These are phyloP conservation scores for Orthosia incerta DNA, from an alignment of 2,888 invertebrate genomes.

Conservation along the genomic window DNA sequence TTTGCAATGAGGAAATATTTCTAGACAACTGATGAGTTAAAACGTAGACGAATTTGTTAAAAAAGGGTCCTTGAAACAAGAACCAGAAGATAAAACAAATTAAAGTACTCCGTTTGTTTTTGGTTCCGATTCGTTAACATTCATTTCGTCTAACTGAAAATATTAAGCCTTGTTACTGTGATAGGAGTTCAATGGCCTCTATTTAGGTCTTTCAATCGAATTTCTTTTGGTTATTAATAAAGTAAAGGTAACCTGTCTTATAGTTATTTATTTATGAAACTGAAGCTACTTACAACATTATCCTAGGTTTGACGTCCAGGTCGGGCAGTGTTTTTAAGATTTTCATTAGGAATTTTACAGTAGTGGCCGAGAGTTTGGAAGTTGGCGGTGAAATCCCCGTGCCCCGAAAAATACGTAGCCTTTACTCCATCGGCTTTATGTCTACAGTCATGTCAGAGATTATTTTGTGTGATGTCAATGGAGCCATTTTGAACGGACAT, in stretches of 20 bases:
- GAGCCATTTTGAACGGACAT: not conserved
- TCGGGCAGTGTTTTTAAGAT: no score
- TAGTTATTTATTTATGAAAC: no score
- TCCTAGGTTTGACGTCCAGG: no score
- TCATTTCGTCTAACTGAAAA: not conserved
- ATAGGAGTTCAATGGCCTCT: not conserved
- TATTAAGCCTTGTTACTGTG: not conserved
- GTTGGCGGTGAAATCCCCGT: no score
- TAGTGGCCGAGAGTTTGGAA: no score
- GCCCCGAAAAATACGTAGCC: no score
- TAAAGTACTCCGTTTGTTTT: not conserved
- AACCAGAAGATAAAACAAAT: conserved; percentile 1
- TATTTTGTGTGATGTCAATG: not conserved
- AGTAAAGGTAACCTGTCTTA: not conserved
- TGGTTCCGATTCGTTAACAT: not conserved
- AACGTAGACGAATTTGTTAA: conserved; percentile 1
- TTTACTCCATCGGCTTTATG: no score
- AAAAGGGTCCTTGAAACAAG: not conserved
- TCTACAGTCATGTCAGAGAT: no score
- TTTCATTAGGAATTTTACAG: no score
- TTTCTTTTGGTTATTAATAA: conserved; percentile 5
- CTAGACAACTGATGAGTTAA: not conserved
- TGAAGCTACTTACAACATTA: no score
- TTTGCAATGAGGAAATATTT: no score
- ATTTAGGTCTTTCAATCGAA: conserved; percentile 12